A percentile compares a stretch with the other conserved stretches of the same genome.
These are phyloP conservation scores for Parus major DNA, from an alignment of 2,113 vertebrate species.

Conservation along the genomic window DNA sequence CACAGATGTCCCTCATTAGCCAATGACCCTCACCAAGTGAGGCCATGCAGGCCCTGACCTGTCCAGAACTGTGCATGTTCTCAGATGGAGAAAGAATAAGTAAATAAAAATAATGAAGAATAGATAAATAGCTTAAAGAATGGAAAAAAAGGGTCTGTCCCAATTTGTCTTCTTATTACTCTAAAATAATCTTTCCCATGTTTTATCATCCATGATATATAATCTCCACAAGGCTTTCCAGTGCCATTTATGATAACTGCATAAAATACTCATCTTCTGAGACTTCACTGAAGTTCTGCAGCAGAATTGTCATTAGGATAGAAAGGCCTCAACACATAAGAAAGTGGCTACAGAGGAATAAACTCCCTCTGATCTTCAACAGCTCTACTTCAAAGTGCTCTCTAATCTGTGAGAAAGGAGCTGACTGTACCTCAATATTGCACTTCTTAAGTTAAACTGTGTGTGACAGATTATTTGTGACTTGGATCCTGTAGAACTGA, in stretches of 20 bases:
- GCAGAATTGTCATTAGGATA: background rate
- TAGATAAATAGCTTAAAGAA: background rate
- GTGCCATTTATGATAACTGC: background rate
- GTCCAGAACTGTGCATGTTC: background rate
- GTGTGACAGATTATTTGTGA: slow-evolving; percentile 26
- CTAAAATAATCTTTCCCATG: background rate
- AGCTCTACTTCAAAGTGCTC: slow-evolving; percentile 4
- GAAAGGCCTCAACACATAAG: background rate
- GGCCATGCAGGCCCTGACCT: background rate
- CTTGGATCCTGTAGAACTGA: background rate
- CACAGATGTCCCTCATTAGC: background rate
- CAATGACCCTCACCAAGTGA: background rate
- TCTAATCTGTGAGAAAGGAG: background rate
- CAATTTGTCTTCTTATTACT: background rate
- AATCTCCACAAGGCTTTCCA: background rate
- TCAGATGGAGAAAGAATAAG: background rate
- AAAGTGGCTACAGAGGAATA: background rate
- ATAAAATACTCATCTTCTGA: background rate
- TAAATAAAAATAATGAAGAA: background rate
- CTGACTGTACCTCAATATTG: slow-evolving; percentile 24
- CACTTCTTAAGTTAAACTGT: slow-evolving; percentile 44
- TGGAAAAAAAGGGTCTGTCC: background rate
- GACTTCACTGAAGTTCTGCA: background rate
- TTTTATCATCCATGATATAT: background rate
- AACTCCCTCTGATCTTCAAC: slow-evolving; percentile 31